These are phyloP conservation scores for Varanus salvator DNA, from an alignment of 2,113 vertebrate species.

Conservation along the genomic window DNA sequence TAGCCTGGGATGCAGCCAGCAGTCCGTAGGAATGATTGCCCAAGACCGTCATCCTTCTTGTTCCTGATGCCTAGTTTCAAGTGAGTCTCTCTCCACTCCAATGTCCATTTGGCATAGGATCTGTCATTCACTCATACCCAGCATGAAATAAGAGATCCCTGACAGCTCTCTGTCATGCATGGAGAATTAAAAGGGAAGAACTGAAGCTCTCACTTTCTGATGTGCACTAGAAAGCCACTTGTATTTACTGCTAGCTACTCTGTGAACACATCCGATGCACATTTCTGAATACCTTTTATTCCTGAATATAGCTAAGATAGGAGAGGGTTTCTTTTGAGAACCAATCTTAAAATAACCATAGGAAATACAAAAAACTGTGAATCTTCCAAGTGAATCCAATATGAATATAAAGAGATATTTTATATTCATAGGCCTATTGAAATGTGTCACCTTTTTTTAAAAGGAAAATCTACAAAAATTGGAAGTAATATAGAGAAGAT, in stretches of 20 bases:
- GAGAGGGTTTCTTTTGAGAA: conserved; percentile 32
- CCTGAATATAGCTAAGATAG: background rate
- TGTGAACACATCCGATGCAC: background rate
- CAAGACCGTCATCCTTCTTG: no score
- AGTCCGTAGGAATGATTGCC: no score
- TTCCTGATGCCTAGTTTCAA: no score
- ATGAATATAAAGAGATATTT: conserved; percentile 57
- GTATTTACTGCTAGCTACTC: background rate
- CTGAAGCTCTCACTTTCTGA: background rate
- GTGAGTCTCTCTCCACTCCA: no score
- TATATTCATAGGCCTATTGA: conserved; percentile 59
- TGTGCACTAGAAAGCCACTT: background rate
- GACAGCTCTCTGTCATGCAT: background rate
- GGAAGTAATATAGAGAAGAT: conserved; percentile 66
- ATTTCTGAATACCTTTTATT: background rate
- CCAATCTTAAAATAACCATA: conserved; percentile 7
- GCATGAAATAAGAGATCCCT: no score
- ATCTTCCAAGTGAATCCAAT: conserved; percentile 57
- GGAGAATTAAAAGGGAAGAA: background rate
- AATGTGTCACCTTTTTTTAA: conserved; percentile 62
- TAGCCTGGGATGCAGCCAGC: no score
- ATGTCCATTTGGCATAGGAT: background rate
- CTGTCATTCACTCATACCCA: background rate
- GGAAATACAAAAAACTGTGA: conserved; percentile 15
- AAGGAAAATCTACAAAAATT: conserved; percentile 58